Evolutionary conservation across 2,797 vertebrate genomes (phyloP).

Genomic region (Pseudotriccus pelzelni): DNA sequence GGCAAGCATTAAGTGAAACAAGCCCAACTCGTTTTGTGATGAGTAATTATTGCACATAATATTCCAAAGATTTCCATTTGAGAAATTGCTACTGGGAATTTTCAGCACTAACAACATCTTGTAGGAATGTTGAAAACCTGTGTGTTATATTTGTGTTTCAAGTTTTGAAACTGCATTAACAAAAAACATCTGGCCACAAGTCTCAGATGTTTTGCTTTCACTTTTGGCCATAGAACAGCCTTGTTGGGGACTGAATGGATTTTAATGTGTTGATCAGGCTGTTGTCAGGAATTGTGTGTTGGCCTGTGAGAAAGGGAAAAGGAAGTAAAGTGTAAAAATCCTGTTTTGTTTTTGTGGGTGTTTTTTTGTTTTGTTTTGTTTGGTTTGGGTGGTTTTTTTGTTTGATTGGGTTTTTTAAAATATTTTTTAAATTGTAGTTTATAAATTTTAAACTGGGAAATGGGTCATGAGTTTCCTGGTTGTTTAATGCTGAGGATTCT

Average conservation of each 20-base stretch:
- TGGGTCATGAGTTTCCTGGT: not conserved
- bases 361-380: too few relatives aligned
- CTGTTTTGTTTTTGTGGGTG: too few relatives aligned
- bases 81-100: slow-evolving; percentile 43
- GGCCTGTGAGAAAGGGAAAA: not conserved
- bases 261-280: not conserved
- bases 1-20: slow-evolving; percentile 63
- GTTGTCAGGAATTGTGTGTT: not conserved
- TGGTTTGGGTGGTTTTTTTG: too few relatives aligned
- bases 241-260: not conserved
- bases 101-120: slow-evolving; percentile 3
- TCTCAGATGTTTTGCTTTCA: not conserved
- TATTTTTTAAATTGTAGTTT: not conserved
- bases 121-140: slow-evolving; percentile 23
- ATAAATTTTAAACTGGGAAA: not conserved
- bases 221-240: not conserved
- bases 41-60: slow-evolving; percentile 60
- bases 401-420: too few relatives aligned
- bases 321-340: not conserved
- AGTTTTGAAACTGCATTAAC: not conserved
- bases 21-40: slow-evolving; percentile 54
- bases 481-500: not conserved
- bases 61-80: slow-evolving; percentile 61
- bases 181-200: not conserved
- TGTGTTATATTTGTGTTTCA: not conserved